A percentile compares a stretch with the other conserved stretches of the same genome.
Evolutionary conservation across 2,888 invertebrate species (phyloP).

Genomic region (Cataglyphis cursor): DNA sequence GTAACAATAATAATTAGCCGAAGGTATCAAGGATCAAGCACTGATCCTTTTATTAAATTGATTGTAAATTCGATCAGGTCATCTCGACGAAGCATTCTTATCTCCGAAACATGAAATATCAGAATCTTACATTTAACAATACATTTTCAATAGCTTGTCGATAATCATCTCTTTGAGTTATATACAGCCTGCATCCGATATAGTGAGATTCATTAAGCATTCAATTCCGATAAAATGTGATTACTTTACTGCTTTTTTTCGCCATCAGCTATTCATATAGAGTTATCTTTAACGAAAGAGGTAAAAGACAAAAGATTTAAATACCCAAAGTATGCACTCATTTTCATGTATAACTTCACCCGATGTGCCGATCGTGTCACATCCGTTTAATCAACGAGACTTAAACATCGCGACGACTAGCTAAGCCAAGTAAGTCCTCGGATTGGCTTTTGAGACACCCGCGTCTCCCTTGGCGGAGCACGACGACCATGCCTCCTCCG

Average conservation of each 20-base stretch:
- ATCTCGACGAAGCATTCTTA: conserved; percentile 10
- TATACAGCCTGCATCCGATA: conserved; percentile 17
- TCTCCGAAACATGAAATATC: conserved; percentile 23
- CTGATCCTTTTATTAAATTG: neutral
- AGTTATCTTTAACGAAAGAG: neutral
- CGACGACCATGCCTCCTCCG: conserved; percentile 82
- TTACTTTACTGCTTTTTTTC: neutral
- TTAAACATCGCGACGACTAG: neutral
- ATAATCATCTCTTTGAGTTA: conserved; percentile 20
- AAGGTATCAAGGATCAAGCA: neutral
- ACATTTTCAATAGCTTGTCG: conserved; percentile 5
- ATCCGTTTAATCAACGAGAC: neutral
- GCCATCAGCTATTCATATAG: neutral
- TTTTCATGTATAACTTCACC: neutral
- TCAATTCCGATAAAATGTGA: neutral
- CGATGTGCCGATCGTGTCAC: neutral
- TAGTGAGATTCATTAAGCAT: neutral
- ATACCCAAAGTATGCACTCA: neutral
- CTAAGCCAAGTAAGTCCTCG: conserved; percentile 73
- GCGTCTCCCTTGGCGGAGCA: conserved; percentile 76
- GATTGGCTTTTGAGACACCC: conserved; percentile 63
- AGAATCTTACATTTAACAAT: conserved; percentile 39
- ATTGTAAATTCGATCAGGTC: conserved; percentile 41
- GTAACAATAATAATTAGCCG: conserved; percentile 18
- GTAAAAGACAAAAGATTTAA: neutral